Base-by-base conservation (phyloP, 1,140 invertebrate species). In the Episyrphus balteatus region DNA sequence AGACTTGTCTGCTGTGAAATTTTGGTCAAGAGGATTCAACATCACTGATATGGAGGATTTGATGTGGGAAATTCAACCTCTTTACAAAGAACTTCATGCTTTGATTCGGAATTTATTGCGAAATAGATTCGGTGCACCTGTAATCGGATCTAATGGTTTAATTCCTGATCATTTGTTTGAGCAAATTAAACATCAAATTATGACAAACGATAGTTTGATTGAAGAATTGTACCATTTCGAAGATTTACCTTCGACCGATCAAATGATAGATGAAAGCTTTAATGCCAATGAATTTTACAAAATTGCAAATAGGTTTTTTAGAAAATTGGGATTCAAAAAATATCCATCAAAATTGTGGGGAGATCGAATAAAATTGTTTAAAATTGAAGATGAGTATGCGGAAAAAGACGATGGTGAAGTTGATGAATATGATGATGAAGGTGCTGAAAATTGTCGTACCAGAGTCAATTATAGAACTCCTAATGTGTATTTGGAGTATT, bases 161-260 rank as follows among this genome's bases (percentile, higher is more conserved):
- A 91, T 96, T 49, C 91, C 92, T 0, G 89, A 89, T 5, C 92
- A 96, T 75, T 66, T 96, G 2, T 70, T 89, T 54, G 83, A 66
- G 42, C 59, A 66, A 53, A 61, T 63, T 0, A 31, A 59, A 8
- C 56, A 59, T 36, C 63, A 66, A 51, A 61, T 57, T 21, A 66
- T 61, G 62, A 52, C 55, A 2, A n/a, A 53, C 9, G 60, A 52
- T n/a, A 65, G 62, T 46, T 55, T 66, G 17, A 55, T 66, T 18
- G 62, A 65, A 30, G 17, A 50, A 6, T 56, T 58, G 40, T 66
- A 57, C 30, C 60, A 59, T 6, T 48, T 57, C 17, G 45, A 32
- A 12, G 51, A 58, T 9, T 44, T 66, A 12, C 62, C 62, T 0
- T 55, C 62, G 11, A 65, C 58, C 38, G 60, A 66, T 47, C 47